Percentiles rank a stretch among this genome's conserved stretches.
Conservation (phyloP, 2,797 vertebrate species). For the Sebastiscus albofasciatus region DNA sequence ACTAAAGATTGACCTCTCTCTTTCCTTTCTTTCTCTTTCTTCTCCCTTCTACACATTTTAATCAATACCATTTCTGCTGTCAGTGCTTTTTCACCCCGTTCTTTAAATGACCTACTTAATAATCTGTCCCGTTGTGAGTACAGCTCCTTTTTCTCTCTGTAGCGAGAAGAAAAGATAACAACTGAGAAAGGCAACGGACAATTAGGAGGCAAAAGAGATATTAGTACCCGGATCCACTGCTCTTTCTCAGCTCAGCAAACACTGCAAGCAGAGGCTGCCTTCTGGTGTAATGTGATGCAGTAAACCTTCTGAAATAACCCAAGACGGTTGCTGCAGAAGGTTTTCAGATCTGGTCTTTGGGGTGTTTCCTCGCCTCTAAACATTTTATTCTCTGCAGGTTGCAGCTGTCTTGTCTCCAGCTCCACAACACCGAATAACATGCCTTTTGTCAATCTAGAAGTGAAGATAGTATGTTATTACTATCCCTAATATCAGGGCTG, state of each 20-base stretch:
- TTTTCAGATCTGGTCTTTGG: conserved; percentile 14
- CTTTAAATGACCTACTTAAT: conserved; percentile 50
- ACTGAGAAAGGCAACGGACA: not conserved
- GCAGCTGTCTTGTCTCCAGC: not conserved
- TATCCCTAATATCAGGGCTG: no score
- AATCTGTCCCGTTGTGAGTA: conserved; percentile 21
- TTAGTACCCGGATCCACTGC: conserved; percentile 1
- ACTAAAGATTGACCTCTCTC: not conserved
- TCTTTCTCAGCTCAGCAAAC: conserved; percentile 13
- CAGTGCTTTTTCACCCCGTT: conserved; percentile 10
- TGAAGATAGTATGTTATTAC: not conserved
- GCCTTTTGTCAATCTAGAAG: not conserved
- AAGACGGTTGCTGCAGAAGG: not conserved
- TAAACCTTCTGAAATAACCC: not conserved
- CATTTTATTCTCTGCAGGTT: conserved; percentile 10
- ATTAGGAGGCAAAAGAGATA: not conserved
- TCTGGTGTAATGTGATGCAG: not conserved
- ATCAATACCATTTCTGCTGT: conserved; percentile 39
- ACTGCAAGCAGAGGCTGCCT: not conserved
- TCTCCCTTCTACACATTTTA: not conserved
- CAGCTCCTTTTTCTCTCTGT: not conserved
- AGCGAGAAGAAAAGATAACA: conserved; percentile 10
- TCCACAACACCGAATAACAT: not conserved
- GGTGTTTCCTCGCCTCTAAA: not conserved
- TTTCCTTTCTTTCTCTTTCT: not conserved